These are phyloP conservation scores for Odontocerum albicorne DNA, from an alignment of 2,888 invertebrate species.

Conservation along the genomic window DNA sequence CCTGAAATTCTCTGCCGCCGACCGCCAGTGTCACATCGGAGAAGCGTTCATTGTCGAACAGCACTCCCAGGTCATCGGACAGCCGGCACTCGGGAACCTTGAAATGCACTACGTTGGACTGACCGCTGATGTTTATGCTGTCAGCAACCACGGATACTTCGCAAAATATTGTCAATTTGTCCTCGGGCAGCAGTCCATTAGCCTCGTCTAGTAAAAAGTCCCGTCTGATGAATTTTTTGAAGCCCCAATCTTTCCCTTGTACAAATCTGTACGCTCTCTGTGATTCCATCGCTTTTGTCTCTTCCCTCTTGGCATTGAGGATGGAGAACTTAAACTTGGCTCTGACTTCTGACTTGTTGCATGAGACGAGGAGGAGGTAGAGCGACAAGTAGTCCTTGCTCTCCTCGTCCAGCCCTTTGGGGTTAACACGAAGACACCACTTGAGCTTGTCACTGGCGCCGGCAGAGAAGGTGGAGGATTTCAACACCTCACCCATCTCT, in stretches of 20 bases:
- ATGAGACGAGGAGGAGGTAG: conserved; percentile 97
- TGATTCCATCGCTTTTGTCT: conserved; percentile 99
- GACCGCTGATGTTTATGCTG: conserved; percentile 98
- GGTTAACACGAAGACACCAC: conserved; percentile 99
- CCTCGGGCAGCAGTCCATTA: conserved; percentile 97
- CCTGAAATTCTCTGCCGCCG: conserved; percentile 87
- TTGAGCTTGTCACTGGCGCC: conserved; percentile 99
- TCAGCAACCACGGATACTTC: conserved; percentile 97
- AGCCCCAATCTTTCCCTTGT: conserved; percentile 99
- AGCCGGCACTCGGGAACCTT: conserved; percentile 93
- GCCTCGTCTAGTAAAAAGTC: conserved; percentile 99
- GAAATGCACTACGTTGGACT: conserved; percentile 97
- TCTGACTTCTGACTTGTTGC: conserved; percentile 99
- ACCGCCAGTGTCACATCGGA: conserved; percentile 97
- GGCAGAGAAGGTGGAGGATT: conserved; percentile 99
- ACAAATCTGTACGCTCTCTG: conserved; percentile 98
- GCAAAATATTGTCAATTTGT: conserved; percentile 99
- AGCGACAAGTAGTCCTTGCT: conserved; percentile 99
- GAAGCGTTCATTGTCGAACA: conserved; percentile 97
- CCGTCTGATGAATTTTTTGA: conserved; percentile 99
- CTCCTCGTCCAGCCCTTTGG: conserved; percentile 99
- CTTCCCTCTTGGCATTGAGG: conserved; percentile 99
- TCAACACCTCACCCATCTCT: conserved; percentile 99
- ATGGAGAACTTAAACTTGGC: conserved; percentile 99
- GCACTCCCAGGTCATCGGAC: conserved; percentile 91